Conservation (phyloP, 1,140 invertebrate species). For the Drosophila orosa region DNA sequence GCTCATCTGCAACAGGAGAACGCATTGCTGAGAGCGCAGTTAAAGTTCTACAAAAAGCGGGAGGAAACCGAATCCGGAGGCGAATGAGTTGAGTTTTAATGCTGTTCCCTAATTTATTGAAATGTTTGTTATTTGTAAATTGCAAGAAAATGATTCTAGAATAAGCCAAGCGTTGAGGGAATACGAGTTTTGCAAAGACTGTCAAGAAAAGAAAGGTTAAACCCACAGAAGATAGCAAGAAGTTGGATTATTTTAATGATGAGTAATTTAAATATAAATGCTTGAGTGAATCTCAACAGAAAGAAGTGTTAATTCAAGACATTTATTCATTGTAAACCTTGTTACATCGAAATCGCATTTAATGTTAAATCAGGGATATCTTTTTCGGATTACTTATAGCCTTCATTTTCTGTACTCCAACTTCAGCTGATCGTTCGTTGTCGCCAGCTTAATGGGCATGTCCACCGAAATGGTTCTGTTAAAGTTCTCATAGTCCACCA, state of each 20-base stretch:
- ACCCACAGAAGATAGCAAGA: not conserved
- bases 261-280: not conserved
- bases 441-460: conserved; percentile 41
- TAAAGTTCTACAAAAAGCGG: conserved; percentile 26
- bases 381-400: not conserved
- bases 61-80: conserved; percentile 4
- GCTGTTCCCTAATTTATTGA: not conserved
- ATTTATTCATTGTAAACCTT: not conserved
- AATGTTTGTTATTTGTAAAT: conserved; percentile 1
- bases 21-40: conserved; percentile 47
- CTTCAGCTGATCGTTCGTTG: conserved; percentile 40
- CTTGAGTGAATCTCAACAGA: not conserved
- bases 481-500: conserved; percentile 97
- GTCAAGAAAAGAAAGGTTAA: not conserved
- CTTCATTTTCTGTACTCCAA: conserved; percentile 46
- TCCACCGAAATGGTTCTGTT: conserved; percentile 89
- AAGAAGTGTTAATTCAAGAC: not conserved
- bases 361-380: not conserved
- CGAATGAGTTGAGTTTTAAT: conserved; percentile 2
- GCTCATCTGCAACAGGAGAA: conserved; percentile 65
- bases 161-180: not conserved
- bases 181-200: not conserved
- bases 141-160: not conserved
- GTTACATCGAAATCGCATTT: not conserved
- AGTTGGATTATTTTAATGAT: not conserved